Conservation (phyloP, 2,888 invertebrate species). For the Anthophora plumipes region DNA sequence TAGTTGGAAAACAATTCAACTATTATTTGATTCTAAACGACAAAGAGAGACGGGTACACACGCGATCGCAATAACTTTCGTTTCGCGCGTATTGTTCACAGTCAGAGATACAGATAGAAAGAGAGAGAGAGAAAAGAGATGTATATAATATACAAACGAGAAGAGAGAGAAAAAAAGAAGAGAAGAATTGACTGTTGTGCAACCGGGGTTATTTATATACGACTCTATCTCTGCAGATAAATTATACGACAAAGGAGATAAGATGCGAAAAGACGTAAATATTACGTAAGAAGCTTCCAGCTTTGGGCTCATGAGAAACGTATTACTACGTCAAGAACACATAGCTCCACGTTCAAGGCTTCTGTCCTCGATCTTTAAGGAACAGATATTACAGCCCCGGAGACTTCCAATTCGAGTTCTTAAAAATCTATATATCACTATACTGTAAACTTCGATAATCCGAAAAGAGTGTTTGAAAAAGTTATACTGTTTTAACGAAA, state of each 20-base stretch:
- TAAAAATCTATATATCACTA: no score
- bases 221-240: constrained; percentile 7
- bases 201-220: background rate
- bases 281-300: background rate
- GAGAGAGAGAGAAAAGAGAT: background rate
- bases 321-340: background rate
- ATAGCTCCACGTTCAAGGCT: background rate
- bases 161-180: background rate
- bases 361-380: background rate
- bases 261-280: constrained; percentile 8
- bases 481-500: no score
- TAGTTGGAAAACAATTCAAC: background rate
- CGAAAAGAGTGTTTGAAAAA: no score
- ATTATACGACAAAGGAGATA: constrained; percentile 24
- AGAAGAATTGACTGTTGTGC: background rate
- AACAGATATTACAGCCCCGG: background rate
- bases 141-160: no score
- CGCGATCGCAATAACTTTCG: background rate
- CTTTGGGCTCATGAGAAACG: background rate
- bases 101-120: no score
- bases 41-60: background rate
- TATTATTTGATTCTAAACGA: background rate
- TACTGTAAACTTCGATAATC: no score
- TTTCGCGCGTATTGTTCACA: background rate
- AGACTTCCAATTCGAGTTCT: no score